Percentiles rank a stretch among this genome's conserved stretches.
Conservation (phyloP, 2,113 vertebrate genomes). For the Mirza zaza region DNA sequence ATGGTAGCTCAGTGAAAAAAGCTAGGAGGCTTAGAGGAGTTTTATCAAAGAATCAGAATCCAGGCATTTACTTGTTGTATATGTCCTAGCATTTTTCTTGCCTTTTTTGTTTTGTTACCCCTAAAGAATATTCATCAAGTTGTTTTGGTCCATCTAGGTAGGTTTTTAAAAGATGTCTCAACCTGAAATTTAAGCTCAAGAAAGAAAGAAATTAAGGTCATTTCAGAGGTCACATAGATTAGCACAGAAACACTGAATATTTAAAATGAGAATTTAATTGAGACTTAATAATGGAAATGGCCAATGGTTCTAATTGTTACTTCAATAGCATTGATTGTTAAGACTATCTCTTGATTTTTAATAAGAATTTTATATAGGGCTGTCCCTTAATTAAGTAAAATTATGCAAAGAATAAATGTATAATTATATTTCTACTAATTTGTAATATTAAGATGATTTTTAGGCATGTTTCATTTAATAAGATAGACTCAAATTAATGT, state of each 20-base stretch:
- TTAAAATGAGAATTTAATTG: constrained; percentile 31
- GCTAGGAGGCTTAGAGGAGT: background rate
- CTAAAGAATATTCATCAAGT: background rate
- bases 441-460: background rate
- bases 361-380: background rate
- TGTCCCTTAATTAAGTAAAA: constrained; percentile 46
- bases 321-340: constrained; percentile 42
- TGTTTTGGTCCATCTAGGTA: background rate
- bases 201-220: constrained; percentile 26
- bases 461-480: constrained; percentile 52
- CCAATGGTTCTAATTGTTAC: background rate
- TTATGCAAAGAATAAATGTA: constrained; percentile 14
- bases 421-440: constrained; percentile 42
- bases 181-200: background rate
- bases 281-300: constrained; percentile 17
- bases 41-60: background rate
- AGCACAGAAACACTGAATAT: constrained; percentile 38
- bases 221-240: constrained; percentile 35
- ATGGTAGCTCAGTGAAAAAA: background rate
- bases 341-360: background rate
- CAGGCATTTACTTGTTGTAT: background rate
- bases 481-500: constrained; percentile 42
- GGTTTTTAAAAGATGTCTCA: background rate
- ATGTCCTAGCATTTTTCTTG: background rate
- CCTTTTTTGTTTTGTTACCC: background rate